A percentile compares a stretch with the other conserved stretches of the same genome.
These are phyloP conservation scores for Maniola hyperantus DNA, from an alignment of 2,888 invertebrate species.

Conservation along the genomic window DNA sequence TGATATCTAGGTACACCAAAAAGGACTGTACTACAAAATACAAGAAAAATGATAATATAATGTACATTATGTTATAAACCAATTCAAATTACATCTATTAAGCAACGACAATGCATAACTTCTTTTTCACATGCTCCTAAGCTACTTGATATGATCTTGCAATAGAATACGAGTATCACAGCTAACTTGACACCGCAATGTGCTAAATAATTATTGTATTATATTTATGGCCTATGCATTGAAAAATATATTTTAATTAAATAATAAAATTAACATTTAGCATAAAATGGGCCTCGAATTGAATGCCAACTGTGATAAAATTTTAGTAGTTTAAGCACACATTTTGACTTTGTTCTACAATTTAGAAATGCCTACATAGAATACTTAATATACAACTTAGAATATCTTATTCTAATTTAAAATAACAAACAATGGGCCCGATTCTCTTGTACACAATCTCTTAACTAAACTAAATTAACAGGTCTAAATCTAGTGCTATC, in stretches of 20 bases:
- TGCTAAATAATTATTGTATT: background rate
- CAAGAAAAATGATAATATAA: background rate
- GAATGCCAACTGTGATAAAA: too few relatives aligned
- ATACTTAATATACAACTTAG: too few relatives aligned
- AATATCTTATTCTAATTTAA: background rate
- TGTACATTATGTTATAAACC: background rate
- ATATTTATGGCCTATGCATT: background rate
- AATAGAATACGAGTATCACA: constrained; percentile 17
- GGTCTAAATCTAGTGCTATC: too few relatives aligned
- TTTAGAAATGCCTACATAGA: too few relatives aligned
- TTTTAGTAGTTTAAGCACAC: too few relatives aligned
- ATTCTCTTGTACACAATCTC: too few relatives aligned
- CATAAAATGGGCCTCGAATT: too few relatives aligned
- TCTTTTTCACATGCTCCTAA: constrained; percentile 36
- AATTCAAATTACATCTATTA: constrained; percentile 34
- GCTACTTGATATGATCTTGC: constrained; percentile 36
- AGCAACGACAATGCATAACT: constrained; percentile 28
- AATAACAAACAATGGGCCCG: background rate
- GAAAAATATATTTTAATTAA: background rate
- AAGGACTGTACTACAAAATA: background rate
- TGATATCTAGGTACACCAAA: background rate
- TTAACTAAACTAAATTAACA: too few relatives aligned
- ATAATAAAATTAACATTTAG: too few relatives aligned
- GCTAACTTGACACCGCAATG: constrained; percentile 20
- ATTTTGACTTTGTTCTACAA: too few relatives aligned